Percentiles rank a stretch among this genome's conserved stretches.
These are phyloP conservation scores for Drosophila colorata DNA, from an alignment of 2,888 invertebrate species.

Conservation along the genomic window DNA sequence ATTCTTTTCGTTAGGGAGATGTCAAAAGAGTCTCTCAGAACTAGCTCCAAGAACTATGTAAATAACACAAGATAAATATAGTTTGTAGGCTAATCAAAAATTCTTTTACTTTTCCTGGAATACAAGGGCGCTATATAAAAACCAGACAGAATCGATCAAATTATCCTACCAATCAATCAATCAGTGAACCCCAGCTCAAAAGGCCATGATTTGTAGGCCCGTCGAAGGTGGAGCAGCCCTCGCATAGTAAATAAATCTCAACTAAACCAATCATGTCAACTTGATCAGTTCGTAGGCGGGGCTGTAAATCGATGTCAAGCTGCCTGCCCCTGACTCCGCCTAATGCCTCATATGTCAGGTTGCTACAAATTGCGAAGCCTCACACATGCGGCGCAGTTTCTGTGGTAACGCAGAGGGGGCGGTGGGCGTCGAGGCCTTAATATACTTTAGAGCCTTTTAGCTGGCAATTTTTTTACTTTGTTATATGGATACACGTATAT, in stretches of 20 bases:
- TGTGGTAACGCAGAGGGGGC: slow-evolving; percentile 1
- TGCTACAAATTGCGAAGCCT: slow-evolving; percentile 12
- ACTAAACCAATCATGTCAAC: slow-evolving; percentile 73
- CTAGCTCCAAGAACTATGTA: too few relatives aligned
- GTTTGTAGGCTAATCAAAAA: too few relatives aligned
- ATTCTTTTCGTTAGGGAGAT: too few relatives aligned
- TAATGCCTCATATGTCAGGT: slow-evolving; percentile 2
- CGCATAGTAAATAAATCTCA: slow-evolving; percentile 56
- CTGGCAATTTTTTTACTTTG: slow-evolving; percentile 12
- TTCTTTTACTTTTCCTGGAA: background rate
- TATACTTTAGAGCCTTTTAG: slow-evolving; percentile 49
- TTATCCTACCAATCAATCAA: slow-evolving; percentile 26
- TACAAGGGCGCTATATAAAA: background rate
- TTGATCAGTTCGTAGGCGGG: slow-evolving; percentile 51
- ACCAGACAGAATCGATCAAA: slow-evolving; percentile 1
- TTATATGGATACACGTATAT: slow-evolving; percentile 17
- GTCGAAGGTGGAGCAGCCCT: background rate
- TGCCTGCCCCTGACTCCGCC: accelerated
- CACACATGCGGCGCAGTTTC: slow-evolving; percentile 18
- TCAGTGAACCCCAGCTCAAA: slow-evolving; percentile 2
- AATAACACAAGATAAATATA: too few relatives aligned
- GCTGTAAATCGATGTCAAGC: slow-evolving; percentile 50
- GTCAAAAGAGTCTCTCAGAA: too few relatives aligned
- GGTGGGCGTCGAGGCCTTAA: slow-evolving; percentile 17
- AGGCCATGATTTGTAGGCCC: slow-evolving; percentile 6